Percentiles rank a stretch among this genome's conserved stretches.
phyloP scores from a whole-genome alignment of 2,888 invertebrate genomes.

The Tenthredo distinguenda region DNA sequence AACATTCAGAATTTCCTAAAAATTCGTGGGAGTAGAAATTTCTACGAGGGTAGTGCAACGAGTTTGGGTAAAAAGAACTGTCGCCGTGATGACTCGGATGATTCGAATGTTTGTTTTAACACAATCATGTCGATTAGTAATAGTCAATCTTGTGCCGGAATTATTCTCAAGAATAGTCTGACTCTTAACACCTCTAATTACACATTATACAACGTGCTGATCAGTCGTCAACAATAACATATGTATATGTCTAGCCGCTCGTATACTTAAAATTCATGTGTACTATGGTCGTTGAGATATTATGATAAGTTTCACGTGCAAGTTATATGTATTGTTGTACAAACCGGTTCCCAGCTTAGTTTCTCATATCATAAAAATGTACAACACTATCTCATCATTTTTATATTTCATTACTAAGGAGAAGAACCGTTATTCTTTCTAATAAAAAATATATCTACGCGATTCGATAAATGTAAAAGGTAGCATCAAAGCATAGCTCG shows the following conservation, averaged over 20 bases:
- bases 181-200: not conserved
- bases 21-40: no score
- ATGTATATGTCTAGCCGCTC: not conserved
- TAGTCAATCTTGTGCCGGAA: not conserved
- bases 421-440: not conserved
- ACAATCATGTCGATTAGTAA: not conserved
- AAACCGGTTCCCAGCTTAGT: not conserved
- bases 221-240: slow-evolving; percentile 1
- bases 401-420: not conserved
- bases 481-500: not conserved
- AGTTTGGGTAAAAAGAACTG: not conserved
- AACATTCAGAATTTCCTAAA: not conserved
- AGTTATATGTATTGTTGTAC: not conserved
- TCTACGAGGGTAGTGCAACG: not conserved
- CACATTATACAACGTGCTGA: slow-evolving; percentile 8
- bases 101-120: not conserved
- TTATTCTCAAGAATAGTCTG: not conserved
- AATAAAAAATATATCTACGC: not conserved
- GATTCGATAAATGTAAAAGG: not conserved
- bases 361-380: not conserved
- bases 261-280: not conserved
- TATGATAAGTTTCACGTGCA: not conserved
- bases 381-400: not conserved
- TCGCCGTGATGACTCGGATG: not conserved
- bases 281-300: not conserved